Percentiles rank a stretch among this genome's conserved stretches.
phyloP scores from a whole-genome alignment of 2,113 vertebrate genomes.

The Edolisoma coerulescens region DNA sequence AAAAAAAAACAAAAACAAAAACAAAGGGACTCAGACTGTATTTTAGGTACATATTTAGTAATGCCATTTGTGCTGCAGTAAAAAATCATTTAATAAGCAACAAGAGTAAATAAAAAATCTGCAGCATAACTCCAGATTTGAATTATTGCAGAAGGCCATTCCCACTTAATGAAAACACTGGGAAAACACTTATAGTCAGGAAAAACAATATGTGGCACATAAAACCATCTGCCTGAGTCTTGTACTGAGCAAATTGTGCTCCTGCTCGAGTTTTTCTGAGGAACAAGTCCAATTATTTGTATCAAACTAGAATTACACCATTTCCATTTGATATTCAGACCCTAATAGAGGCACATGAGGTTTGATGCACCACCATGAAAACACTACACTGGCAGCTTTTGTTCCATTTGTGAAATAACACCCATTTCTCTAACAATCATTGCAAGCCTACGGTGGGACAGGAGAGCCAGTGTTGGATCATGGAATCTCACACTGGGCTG shows the following conservation, averaged over 20 bases:
- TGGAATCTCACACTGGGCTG: not conserved
- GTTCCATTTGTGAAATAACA: not conserved
- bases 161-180: not conserved
- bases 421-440: not conserved
- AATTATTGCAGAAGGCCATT: not conserved
- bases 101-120: not conserved
- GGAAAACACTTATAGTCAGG: not conserved
- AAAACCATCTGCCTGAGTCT: not conserved
- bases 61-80: not conserved
- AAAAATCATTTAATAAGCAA: not conserved
- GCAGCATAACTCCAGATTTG: not conserved
- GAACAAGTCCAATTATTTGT: not conserved
- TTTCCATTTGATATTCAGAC: not conserved
- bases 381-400: not conserved
- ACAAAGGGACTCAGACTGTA: not conserved
- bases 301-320: not conserved
- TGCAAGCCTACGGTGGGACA: accelerated
- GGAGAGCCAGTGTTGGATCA: accelerated
- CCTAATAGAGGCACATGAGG: not conserved
- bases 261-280: not conserved
- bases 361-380: not conserved
- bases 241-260: not conserved
- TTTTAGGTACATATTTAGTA: not conserved
- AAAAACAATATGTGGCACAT: not conserved
- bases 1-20: not conserved